These are phyloP conservation scores for Zaprionus tsacasi DNA, from an alignment of 1,140 invertebrate genomes.

Conservation along the genomic window DNA sequence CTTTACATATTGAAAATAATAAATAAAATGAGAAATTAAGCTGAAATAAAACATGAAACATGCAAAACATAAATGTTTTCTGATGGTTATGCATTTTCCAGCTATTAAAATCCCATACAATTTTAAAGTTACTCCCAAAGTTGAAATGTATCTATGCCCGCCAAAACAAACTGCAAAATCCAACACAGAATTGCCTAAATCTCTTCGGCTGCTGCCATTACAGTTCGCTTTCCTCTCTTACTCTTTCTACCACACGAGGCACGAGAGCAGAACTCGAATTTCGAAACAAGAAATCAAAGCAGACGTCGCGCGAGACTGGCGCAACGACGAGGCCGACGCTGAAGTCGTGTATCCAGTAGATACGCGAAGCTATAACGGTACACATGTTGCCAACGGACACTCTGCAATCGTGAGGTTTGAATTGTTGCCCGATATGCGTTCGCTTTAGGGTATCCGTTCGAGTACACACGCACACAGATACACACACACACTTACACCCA, in stretches of 20 bases:
- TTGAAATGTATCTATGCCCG: background rate
- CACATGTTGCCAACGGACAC: constrained; percentile 74
- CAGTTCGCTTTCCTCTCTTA: constrained; percentile 27
- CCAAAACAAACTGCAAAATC: background rate
- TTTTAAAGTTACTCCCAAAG: background rate
- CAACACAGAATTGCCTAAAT: background rate
- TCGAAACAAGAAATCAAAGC: constrained; percentile 64
- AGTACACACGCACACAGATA: constrained; percentile 49
- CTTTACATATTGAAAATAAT: background rate
- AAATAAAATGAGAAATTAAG: background rate
- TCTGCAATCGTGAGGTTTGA: constrained; percentile 47
- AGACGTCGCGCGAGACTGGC: constrained; percentile 13
- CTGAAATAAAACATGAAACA: too few species aligned
- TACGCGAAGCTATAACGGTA: constrained; percentile 79
- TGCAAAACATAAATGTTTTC: background rate
- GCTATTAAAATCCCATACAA: background rate
- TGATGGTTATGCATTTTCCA: background rate
- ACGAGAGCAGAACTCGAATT: constrained; percentile 21
- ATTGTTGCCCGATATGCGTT: constrained; percentile 79
- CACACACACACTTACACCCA: constrained; percentile 15
- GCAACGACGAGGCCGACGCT: constrained; percentile 38
- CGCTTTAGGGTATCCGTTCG: constrained; percentile 70
- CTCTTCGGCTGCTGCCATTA: background rate
- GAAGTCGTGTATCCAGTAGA: constrained; percentile 71
- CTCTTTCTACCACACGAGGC: constrained; percentile 1